Conservation (phyloP, 2,113 vertebrate genomes). For the Notothenia coriiceps region DNA sequence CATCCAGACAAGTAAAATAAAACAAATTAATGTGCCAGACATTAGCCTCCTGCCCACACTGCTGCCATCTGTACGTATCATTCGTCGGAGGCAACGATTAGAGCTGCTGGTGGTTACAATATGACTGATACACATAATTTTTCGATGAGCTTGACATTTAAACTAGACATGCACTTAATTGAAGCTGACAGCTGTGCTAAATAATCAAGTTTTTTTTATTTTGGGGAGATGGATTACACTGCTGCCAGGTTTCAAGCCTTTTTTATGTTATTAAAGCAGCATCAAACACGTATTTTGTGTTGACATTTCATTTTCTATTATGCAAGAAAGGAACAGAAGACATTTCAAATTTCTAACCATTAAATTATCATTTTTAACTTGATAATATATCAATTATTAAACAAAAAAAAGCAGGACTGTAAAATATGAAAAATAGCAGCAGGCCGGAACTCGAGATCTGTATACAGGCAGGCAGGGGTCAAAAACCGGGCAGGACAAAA, state of each 20-base stretch:
- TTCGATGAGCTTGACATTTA: constrained; percentile 69
- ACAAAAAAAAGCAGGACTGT: background rate
- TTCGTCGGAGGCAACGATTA: constrained; percentile 39
- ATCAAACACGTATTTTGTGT: background rate
- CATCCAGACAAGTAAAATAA: constrained; percentile 18
- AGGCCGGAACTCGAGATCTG: too few species aligned
- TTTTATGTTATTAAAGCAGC: constrained; percentile 25
- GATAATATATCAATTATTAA: background rate
- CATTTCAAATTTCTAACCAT: constrained; percentile 6
- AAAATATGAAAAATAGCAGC: background rate
- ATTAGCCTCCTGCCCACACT: constrained; percentile 31
- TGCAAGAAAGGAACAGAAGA: background rate
- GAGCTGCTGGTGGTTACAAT: constrained; percentile 28
- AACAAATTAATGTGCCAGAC: constrained; percentile 34
- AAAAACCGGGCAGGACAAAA: too few species aligned
- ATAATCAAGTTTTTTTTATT: constrained; percentile 60
- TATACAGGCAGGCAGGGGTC: too few species aligned
- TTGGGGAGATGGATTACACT: constrained; percentile 38
- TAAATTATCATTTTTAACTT: background rate
- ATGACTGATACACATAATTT: constrained; percentile 36
- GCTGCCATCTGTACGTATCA: constrained; percentile 31
- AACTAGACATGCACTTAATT: constrained; percentile 51
- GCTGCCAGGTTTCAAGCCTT: constrained; percentile 45
- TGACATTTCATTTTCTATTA: background rate
- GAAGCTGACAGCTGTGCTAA: constrained; percentile 57